Evolutionary conservation across 2,113 vertebrate genomes (phyloP).

Genomic region (Cephalopholis sonnerati): DNA sequence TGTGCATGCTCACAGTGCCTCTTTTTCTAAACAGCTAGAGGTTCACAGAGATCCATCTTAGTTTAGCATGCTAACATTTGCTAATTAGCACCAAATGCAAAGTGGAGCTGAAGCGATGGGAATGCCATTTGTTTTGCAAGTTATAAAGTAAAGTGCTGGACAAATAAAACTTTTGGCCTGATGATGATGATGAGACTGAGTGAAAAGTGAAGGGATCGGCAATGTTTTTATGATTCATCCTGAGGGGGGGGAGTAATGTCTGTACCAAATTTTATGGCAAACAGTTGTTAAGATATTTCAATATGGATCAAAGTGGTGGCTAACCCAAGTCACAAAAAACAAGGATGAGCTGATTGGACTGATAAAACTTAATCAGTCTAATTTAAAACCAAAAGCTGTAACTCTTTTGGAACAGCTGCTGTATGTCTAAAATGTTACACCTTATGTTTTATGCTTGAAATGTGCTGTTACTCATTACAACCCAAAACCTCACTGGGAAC

Average conservation of each 20-base stretch:
- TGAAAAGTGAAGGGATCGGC: not conserved
- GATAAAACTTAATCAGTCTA: not conserved
- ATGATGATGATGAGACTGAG: not conserved
- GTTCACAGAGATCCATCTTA: not conserved
- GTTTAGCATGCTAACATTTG: not conserved
- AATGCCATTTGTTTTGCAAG: not conserved
- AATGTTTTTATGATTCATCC: too few species aligned
- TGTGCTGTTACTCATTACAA: constrained; percentile 1
- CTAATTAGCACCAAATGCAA: not conserved
- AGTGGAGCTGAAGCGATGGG: not conserved
- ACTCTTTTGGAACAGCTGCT: too few species aligned
- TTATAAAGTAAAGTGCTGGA: not conserved
- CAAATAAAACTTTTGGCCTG: not conserved
- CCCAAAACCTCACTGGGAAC: constrained; percentile 12
- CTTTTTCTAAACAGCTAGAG: constrained; percentile 24
- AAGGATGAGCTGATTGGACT: not conserved
- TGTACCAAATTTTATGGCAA: not conserved
- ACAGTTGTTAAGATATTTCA: not conserved
- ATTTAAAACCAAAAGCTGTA: not conserved
- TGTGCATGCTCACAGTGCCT: constrained; percentile 39
- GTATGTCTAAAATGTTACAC: not conserved
- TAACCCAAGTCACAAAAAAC: too few species aligned
- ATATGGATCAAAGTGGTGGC: not conserved
- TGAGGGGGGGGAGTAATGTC: not conserved
- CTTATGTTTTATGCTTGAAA: not conserved